Evolutionary conservation across 2,113 vertebrate species (phyloP).

Genomic region (Xiphorhynchus elegans): DNA sequence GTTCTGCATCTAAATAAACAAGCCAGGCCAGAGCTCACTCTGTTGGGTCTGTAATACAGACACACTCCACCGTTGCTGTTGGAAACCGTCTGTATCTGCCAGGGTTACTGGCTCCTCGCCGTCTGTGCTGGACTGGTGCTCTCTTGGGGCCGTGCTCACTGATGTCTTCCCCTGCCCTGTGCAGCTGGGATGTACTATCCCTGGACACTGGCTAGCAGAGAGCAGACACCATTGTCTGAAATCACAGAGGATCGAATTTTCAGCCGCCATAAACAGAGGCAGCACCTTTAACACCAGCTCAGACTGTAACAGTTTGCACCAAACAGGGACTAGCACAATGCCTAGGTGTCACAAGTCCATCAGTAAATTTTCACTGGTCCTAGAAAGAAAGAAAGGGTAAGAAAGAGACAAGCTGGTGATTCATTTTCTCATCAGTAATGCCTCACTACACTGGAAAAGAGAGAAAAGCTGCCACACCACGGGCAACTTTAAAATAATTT

Average conservation of each 20-base stretch:
- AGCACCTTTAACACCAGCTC: accelerated
- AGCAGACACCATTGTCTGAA: not conserved
- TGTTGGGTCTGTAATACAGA: not conserved
- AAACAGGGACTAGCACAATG: not conserved
- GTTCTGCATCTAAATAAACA: not conserved
- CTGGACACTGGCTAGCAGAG: accelerated
- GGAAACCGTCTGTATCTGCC: not conserved
- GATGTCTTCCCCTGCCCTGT: accelerated
- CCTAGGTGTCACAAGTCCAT: not conserved
- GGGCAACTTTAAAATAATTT: conserved; percentile 23
- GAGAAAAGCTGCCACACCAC: not conserved
- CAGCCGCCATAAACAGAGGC: not conserved
- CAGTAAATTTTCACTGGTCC: not conserved
- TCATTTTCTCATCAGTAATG: not conserved
- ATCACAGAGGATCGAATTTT: not conserved
- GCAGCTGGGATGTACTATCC: not conserved
- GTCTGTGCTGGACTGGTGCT: accelerated
- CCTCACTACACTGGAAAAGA: not conserved
- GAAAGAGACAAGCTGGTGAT: not conserved
- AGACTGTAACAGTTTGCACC: not conserved
- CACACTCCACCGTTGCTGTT: not conserved
- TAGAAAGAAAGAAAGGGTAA: not conserved
- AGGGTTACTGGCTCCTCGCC: not conserved
- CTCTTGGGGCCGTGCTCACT: accelerated
- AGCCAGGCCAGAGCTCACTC: not conserved